These are phyloP conservation scores for Protaetia brevitarsis DNA, from an alignment of 1,140 invertebrate species.

Conservation along the genomic window DNA sequence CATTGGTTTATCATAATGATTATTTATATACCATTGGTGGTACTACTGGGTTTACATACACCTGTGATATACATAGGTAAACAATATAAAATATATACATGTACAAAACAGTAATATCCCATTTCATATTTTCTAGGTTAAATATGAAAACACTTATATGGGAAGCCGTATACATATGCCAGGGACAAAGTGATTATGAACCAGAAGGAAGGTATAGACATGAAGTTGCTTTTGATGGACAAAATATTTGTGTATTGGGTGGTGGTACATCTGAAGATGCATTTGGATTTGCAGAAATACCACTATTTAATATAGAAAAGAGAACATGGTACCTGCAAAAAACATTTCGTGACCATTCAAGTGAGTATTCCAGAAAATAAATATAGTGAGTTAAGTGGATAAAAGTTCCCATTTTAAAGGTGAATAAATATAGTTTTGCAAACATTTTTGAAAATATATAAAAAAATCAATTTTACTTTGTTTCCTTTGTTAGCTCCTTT, in stretches of 20 bases:
- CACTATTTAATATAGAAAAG: slow-evolving; percentile 70
- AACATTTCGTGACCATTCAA: slow-evolving; percentile 61
- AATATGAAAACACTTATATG: slow-evolving; percentile 65
- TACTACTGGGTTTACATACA: slow-evolving; percentile 78
- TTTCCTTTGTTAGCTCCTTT: too few species aligned
- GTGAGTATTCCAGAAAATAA: too few species aligned
- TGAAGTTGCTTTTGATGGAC: slow-evolving; percentile 73
- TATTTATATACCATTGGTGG: slow-evolving; percentile 78
- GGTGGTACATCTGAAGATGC: slow-evolving; percentile 72
- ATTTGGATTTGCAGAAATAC: slow-evolving; percentile 70
- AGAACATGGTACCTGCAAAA: slow-evolving; percentile 62
- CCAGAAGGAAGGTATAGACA: slow-evolving; percentile 73
- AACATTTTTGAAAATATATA: too few species aligned
- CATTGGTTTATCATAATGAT: slow-evolving; percentile 64
- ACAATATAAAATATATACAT: too few species aligned
- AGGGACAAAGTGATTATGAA: slow-evolving; percentile 57
- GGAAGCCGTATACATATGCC: slow-evolving; percentile 70
- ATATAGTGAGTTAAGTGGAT: too few species aligned
- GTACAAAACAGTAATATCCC: too few species aligned
- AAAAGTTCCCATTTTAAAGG: too few species aligned
- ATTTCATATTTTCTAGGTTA: slow-evolving; percentile 53
- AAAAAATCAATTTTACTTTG: too few species aligned
- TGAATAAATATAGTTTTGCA: too few species aligned
- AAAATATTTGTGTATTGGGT: slow-evolving; percentile 74
- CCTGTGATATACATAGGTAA: slow-evolving; percentile 76